Base-by-base conservation (phyloP, 2,888 invertebrate genomes). In the Cremastobaeus sp. region DNA sequence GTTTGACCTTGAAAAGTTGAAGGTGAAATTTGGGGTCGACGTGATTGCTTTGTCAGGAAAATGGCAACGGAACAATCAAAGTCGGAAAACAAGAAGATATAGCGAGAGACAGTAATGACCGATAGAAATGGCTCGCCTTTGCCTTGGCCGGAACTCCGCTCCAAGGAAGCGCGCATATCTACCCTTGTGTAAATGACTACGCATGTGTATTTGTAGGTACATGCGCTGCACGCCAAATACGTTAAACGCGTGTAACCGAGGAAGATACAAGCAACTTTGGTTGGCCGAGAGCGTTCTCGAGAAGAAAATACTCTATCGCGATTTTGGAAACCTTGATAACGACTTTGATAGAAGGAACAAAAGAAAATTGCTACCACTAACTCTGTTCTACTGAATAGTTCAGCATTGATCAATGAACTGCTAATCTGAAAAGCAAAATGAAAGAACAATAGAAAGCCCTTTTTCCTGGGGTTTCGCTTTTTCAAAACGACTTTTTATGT, bases 61-160 rank as follows among this genome's bases (percentile, higher is more conserved):
- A n/a, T 35, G 32, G 34, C 21, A 48, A 57, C 12, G 47, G 66
- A 73, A 75, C 47, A 76, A 70, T 70, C 64, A 57, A 62, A 60
- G 65, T 70, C 71, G 54, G 73, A 74, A 72, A 77, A 77, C 55
- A 71, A 68, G 64, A 64, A 65, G 45, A 62, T 74, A 62, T 32
- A 39, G 25, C 28, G 45, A 43, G 59, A 52, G 52, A 59, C 50
- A 45, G 50, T 5, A 43, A 28, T 47, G 50, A 28, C 60, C 75
- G 73, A 76, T 78, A 76, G 69, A 68, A 78, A 78, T 78, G 78
- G 76, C 74, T 81, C 73, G 78, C 78, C 77, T 82, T 78, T 79
- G 81, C 83, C 77, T 82, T 78, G 79, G 81, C 83, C 86, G 86
- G 86, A 86, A 85, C 81, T 84, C 65, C 86, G 86, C 86, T 86